phyloP scores from a whole-genome alignment of 2,113 vertebrate species.

The Aegithalos caudatus region DNA sequence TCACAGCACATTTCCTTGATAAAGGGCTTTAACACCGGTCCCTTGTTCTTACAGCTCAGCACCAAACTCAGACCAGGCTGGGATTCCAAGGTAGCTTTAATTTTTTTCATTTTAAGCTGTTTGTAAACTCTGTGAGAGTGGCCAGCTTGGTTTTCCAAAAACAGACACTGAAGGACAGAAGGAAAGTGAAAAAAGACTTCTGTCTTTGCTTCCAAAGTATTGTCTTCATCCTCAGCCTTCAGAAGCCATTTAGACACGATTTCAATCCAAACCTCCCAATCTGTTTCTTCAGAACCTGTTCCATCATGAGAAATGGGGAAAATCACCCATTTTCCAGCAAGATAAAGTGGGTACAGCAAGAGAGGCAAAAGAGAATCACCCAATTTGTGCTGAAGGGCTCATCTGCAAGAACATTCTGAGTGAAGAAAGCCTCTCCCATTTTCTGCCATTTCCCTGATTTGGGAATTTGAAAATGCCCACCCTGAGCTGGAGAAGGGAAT shows the following conservation, averaged over 20 bases:
- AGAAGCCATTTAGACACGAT: not conserved
- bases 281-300: not conserved
- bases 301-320: not conserved
- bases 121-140: not conserved
- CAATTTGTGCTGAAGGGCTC: not conserved
- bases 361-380: not conserved
- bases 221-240: not conserved
- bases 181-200: not conserved
- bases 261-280: not conserved
- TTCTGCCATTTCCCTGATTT: not conserved
- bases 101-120: not conserved
- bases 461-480: not conserved
- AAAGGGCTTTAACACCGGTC: not conserved
- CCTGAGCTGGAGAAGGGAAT: not conserved
- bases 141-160: not conserved
- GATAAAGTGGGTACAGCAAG: not conserved
- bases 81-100: not conserved
- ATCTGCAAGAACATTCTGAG: not conserved
- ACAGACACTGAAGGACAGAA: not conserved
- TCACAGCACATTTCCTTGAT: not conserved
- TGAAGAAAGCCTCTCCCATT: not conserved
- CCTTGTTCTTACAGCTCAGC: not conserved
- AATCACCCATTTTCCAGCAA: not conserved
- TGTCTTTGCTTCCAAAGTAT: not conserved
- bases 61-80: not conserved